Percentiles rank a stretch among this genome's conserved stretches.
phyloP scores from a whole-genome alignment of 2,113 vertebrate genomes.

The Sylvilagus bachmani region DNA sequence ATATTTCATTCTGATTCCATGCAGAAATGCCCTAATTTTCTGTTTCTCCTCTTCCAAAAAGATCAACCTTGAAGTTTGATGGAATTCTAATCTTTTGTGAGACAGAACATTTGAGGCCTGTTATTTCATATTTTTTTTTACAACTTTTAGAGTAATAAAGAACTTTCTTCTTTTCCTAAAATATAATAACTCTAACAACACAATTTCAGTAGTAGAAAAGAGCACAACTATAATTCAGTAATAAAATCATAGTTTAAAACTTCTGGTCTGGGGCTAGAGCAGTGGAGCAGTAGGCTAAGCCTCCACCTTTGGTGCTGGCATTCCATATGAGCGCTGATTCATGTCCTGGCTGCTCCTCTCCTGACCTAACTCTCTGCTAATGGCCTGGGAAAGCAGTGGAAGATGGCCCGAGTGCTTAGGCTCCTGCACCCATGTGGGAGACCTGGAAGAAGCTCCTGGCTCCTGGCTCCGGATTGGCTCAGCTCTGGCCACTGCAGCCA shows the following conservation, averaged over 20 bases:
- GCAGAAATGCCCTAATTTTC: conserved; percentile 50
- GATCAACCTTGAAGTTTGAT: not conserved
- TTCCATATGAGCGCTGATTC: no score
- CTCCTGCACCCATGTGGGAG: no score
- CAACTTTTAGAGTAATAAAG: conserved; percentile 51
- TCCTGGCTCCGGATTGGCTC: no score
- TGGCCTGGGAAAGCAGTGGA: no score
- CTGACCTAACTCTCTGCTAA: no score
- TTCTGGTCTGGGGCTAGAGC: no score
- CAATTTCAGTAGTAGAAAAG: conserved; percentile 38
- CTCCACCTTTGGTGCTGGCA: no score
- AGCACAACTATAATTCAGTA: not conserved
- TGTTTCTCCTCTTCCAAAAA: not conserved
- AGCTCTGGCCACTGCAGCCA: no score
- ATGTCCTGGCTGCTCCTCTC: no score
- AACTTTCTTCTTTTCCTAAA: not conserved
- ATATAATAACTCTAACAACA: conserved; percentile 36
- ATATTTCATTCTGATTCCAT: conserved; percentile 28
- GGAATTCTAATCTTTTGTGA: conserved; percentile 16
- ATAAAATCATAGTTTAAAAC: not conserved
- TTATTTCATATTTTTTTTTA: conserved; percentile 44
- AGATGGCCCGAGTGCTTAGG: no score
- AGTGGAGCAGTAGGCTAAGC: no score
- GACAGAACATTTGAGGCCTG: not conserved
- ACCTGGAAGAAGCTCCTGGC: no score